These are phyloP conservation scores for Matsumyia berberina DNA, from an alignment of 2,888 invertebrate species.

Conservation along the genomic window DNA sequence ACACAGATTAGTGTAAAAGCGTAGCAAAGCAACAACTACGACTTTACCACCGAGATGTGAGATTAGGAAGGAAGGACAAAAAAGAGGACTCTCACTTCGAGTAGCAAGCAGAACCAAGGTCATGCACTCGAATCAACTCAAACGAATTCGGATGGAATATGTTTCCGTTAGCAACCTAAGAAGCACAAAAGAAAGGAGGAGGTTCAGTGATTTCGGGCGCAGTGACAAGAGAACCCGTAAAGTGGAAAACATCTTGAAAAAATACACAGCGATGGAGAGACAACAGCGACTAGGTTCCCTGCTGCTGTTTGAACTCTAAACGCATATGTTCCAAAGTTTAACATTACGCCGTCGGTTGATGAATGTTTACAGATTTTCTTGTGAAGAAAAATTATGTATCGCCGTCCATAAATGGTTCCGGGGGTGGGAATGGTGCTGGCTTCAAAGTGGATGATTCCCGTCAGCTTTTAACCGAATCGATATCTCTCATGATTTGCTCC, in stretches of 20 bases:
- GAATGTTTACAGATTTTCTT: conserved; percentile 27
- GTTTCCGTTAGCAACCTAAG: conserved; percentile 37
- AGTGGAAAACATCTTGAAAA: conserved; percentile 42
- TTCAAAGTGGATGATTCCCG: conserved; percentile 25
- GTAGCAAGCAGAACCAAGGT: conserved; percentile 66
- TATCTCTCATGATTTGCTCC: conserved; percentile 6
- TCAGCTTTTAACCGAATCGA: conserved; percentile 45
- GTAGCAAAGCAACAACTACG: conserved; percentile 48
- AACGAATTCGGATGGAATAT: conserved; percentile 56
- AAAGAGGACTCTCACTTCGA: conserved; percentile 49
- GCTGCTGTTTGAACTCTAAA: conserved; percentile 34
- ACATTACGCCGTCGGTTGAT: conserved; percentile 24
- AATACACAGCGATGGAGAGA: conserved; percentile 23
- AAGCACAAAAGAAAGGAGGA: conserved; percentile 20
- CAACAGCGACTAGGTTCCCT: conserved; percentile 33
- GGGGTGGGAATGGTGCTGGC: conserved; percentile 1
- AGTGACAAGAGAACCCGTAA: conserved; percentile 23
- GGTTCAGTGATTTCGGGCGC: conserved; percentile 4
- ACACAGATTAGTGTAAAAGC: conserved; percentile 53
- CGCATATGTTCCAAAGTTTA: conserved; percentile 21
- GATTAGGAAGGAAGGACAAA: conserved; percentile 7
- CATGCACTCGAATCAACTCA: conserved; percentile 66
- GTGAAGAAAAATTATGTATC: conserved; percentile 4
- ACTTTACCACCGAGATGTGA: conserved; percentile 28
- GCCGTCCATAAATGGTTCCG: conserved; percentile 16